phyloP scores from a whole-genome alignment of 2,797 vertebrate genomes.

The Liparis tanakae region DNA sequence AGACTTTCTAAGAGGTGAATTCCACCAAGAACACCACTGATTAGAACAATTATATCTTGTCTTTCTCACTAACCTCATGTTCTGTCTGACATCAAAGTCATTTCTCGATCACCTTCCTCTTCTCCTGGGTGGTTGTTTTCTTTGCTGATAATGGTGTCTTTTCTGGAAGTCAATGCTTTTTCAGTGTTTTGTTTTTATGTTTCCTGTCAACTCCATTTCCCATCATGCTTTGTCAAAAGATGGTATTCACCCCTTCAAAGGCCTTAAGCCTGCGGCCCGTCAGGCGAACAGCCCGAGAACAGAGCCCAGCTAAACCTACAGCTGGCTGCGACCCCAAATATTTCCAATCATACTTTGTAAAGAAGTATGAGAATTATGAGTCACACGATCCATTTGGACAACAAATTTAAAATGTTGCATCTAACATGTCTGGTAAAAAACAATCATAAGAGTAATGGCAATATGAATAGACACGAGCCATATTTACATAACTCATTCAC shows the following conservation, averaged over 20 bases:
- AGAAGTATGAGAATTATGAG: background rate
- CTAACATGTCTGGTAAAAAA: background rate
- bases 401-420: too few species aligned
- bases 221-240: constrained; percentile 99
- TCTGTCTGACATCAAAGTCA: constrained; percentile 48
- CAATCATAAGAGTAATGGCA: background rate
- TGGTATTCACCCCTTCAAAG: constrained; percentile 99
- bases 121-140: constrained; percentile 48
- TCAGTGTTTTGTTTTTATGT: constrained; percentile 57
- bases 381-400: constrained; percentile 11
- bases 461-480: background rate
- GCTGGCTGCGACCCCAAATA: constrained; percentile 80
- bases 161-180: constrained; percentile 44
- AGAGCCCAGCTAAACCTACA: constrained; percentile 91
- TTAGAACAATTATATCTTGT: constrained; percentile 41
- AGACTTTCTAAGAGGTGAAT: constrained; percentile 75
- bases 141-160: constrained; percentile 56
- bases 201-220: constrained; percentile 82
- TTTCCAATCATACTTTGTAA: constrained; percentile 12
- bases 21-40: constrained; percentile 48
- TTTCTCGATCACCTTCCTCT: constrained; percentile 40
- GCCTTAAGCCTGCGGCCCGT: constrained; percentile 99
- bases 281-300: constrained; percentile 99
- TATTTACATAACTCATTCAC: constrained; percentile 5
- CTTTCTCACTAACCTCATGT: constrained; percentile 51